Conservation (phyloP, 2,888 invertebrate species). For the Dicyrtoma fusca region DNA sequence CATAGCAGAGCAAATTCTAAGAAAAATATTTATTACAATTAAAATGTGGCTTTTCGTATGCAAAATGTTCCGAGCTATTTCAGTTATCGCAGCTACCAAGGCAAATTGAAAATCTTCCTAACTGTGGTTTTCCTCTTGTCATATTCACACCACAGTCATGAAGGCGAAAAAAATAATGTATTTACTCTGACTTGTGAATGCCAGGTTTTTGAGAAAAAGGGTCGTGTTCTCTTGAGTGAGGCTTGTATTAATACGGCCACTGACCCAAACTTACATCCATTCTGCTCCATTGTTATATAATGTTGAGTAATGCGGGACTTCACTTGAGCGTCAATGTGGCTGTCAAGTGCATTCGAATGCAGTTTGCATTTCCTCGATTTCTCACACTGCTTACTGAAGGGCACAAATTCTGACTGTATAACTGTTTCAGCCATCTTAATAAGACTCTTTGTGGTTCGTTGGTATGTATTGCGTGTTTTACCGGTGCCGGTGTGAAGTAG, state of each 20-base stretch:
- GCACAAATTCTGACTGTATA: neutral
- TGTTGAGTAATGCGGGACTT: neutral
- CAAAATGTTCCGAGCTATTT: too few relatives aligned
- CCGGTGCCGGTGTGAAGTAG: too few relatives aligned
- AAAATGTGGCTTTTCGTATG: neutral
- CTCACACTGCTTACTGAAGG: neutral
- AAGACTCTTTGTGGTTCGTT: too few relatives aligned
- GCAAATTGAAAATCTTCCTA: conserved; percentile 15
- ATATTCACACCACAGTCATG: conserved; percentile 18
- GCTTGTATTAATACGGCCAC: conserved; percentile 15
- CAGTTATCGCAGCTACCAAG: neutral
- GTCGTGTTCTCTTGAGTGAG: conserved; percentile 22
- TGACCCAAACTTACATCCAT: conserved; percentile 16
- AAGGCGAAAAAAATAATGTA: conserved; percentile 11
- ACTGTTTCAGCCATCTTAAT: too few relatives aligned
- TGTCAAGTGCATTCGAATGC: conserved; percentile 24
- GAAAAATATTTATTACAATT: neutral
- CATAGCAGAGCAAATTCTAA: too few relatives aligned
- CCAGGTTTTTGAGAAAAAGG: neutral
- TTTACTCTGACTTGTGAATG: conserved; percentile 2
- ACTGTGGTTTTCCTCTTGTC: conserved; percentile 20
- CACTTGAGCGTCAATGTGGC: conserved; percentile 8
- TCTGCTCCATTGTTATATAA: conserved; percentile 13
- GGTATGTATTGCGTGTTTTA: too few relatives aligned
- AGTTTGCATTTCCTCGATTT: conserved; percentile 11